phyloP scores from a whole-genome alignment of 1,140 invertebrate species.

The Scaptomyza hsui region DNA sequence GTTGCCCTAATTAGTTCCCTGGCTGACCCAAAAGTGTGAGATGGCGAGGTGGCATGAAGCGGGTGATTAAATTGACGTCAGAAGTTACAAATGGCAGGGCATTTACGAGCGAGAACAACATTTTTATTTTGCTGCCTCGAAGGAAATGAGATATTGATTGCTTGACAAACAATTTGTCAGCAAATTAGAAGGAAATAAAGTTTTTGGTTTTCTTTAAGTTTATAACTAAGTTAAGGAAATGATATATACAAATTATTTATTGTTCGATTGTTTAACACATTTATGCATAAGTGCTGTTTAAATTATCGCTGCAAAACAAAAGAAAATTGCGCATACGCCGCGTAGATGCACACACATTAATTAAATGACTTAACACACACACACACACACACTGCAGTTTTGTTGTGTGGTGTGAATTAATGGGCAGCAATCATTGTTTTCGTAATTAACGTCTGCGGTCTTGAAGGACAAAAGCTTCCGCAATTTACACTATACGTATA shows the following conservation, averaged over 20 bases:
- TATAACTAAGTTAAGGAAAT: background rate
- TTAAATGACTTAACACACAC: slow-evolving; percentile 23
- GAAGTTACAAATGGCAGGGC: slow-evolving; percentile 33
- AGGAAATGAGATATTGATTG: slow-evolving; percentile 48
- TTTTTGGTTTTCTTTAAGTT: background rate
- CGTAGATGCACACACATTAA: slow-evolving; percentile 13
- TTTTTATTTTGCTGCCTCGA: slow-evolving; percentile 18
- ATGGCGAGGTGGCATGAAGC: background rate
- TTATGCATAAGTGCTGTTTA: slow-evolving; percentile 13
- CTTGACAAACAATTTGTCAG: slow-evolving; percentile 17
- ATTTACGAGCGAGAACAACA: slow-evolving; percentile 42
- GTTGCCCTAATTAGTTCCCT: slow-evolving; percentile 68
- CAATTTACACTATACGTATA: slow-evolving; percentile 49
- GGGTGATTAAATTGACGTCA: slow-evolving; percentile 50
- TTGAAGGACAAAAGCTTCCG: slow-evolving; percentile 41
- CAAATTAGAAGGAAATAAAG: slow-evolving; percentile 21
- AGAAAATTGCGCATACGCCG: slow-evolving; percentile 22
- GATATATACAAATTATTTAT: background rate
- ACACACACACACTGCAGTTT: background rate
- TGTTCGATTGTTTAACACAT: no score
- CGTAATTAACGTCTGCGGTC: slow-evolving; percentile 5
- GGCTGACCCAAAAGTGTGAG: background rate
- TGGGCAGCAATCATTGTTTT: slow-evolving; percentile 28
- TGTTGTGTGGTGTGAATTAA: slow-evolving; percentile 4
- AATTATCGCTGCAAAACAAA: slow-evolving; percentile 4